phyloP scores from a whole-genome alignment of 2,113 vertebrate species.

The Nothobranchius furzeri region DNA sequence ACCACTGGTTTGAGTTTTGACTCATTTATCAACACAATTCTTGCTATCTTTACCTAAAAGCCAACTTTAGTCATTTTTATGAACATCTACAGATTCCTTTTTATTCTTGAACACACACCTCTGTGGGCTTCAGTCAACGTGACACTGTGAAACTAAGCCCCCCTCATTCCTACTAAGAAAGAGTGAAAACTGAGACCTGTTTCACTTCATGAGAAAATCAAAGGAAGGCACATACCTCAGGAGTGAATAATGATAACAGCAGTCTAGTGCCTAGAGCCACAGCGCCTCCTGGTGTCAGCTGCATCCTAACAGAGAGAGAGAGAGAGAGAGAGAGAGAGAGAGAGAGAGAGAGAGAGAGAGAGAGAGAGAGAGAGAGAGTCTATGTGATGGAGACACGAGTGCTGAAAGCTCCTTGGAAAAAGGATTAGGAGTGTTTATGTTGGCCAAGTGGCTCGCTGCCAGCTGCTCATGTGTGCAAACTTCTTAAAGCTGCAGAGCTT shows the following conservation, averaged over 20 bases:
- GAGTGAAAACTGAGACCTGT: slow-evolving; percentile 75
- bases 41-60: too few relatives aligned
- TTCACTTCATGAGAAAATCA: slow-evolving; percentile 75
- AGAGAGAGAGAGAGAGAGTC: slow-evolving; percentile 23
- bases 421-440: slow-evolving; percentile 79
- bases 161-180: slow-evolving; percentile 52
- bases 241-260: slow-evolving; percentile 75
- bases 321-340: slow-evolving; percentile 11
- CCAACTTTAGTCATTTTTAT: too few relatives aligned
- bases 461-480: slow-evolving; percentile 77
- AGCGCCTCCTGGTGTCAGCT: slow-evolving; percentile 70
- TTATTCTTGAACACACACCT: slow-evolving; percentile 22
- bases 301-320: slow-evolving; percentile 34
- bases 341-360: slow-evolving; percentile 25
- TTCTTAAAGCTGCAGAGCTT: slow-evolving; percentile 76
- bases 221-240: slow-evolving; percentile 75
- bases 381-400: slow-evolving; percentile 75
- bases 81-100: neutral
- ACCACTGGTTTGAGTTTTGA: too few relatives aligned
- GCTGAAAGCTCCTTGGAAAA: slow-evolving; percentile 82
- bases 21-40: too few relatives aligned
- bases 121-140: slow-evolving; percentile 51
- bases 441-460: slow-evolving; percentile 76
- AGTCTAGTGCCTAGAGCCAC: slow-evolving; percentile 33
- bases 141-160: slow-evolving; percentile 62